phyloP scores from a whole-genome alignment of 1,140 invertebrate genomes.

The Drosophila dunni region DNA sequence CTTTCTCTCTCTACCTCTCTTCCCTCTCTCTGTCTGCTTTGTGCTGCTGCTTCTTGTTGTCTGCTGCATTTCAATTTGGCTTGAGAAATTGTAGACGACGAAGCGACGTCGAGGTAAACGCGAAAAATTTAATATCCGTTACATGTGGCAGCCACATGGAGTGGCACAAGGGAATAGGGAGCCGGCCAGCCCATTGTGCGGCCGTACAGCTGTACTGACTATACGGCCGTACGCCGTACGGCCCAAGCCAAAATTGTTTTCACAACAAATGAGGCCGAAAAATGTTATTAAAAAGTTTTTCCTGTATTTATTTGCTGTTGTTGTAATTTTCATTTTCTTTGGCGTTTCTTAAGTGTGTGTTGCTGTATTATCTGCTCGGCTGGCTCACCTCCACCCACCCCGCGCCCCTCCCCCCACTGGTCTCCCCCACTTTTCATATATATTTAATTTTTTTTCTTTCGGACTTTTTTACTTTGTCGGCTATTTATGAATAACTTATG shows the following conservation, averaged over 20 bases:
- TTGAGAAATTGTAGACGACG: slow-evolving; percentile 51
- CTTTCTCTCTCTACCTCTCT: not conserved
- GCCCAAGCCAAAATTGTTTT: slow-evolving; percentile 75
- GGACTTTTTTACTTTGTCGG: slow-evolving; percentile 60
- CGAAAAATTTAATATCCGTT: slow-evolving; percentile 82
- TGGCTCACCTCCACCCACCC: not conserved
- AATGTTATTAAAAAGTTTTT: slow-evolving; percentile 83
- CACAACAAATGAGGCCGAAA: slow-evolving; percentile 82
- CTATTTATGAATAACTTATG: slow-evolving; percentile 71
- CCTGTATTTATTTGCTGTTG: slow-evolving; percentile 69
- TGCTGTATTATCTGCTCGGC: slow-evolving; percentile 44
- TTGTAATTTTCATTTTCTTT: slow-evolving; percentile 46
- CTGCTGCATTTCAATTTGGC: slow-evolving; percentile 61
- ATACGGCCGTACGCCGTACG: slow-evolving; percentile 14
- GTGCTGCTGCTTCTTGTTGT: slow-evolving; percentile 11
- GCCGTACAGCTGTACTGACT: not conserved
- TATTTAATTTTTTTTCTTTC: slow-evolving; percentile 77
- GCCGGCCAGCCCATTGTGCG: not conserved
- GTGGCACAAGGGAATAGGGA: slow-evolving; percentile 21
- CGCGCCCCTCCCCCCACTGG: not conserved
- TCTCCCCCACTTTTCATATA: slow-evolving; percentile 72
- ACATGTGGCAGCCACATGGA: slow-evolving; percentile 49
- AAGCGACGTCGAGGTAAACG: slow-evolving; percentile 69
- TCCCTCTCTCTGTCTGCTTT: not conserved
- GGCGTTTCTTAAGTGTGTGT: slow-evolving; percentile 48